A percentile compares a stretch with the other conserved stretches of the same genome.
Conservation (phyloP, 2,113 vertebrate species). For the Apistogramma diplotaenia region DNA sequence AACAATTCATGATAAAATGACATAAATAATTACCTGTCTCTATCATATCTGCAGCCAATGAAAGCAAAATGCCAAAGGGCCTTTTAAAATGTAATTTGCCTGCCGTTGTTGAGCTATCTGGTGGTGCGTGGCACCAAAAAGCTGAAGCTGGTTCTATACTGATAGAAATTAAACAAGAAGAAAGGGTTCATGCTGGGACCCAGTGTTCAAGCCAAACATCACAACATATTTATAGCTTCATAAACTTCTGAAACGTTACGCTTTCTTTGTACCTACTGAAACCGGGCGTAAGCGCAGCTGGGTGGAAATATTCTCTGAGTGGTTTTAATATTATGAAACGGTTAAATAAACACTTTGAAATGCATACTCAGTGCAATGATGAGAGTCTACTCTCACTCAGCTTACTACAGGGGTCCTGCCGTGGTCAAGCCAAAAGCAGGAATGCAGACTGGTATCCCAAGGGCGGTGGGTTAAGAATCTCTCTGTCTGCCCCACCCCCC, state of each 20-base stretch:
- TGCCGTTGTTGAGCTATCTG: background rate
- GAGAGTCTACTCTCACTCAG: background rate
- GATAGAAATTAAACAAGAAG: background rate
- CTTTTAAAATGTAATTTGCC: background rate
- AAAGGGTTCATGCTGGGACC: background rate
- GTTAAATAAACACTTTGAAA: slow-evolving; percentile 27
- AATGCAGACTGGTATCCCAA: slow-evolving; percentile 57
- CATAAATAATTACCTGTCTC: too few species aligned
- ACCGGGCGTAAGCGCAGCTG: background rate
- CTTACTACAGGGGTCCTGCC: slow-evolving; percentile 41
- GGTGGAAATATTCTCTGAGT: slow-evolving; percentile 6
- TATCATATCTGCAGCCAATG: background rate
- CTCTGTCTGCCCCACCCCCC: slow-evolving; percentile 15
- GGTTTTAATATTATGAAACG: slow-evolving; percentile 26
- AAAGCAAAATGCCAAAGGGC: background rate
- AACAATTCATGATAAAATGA: too few species aligned
- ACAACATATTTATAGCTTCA: background rate
- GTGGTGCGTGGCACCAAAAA: background rate
- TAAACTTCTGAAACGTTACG: slow-evolving; percentile 7
- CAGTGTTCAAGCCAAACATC: background rate
- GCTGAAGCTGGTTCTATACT: background rate
- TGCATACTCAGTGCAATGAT: slow-evolving; percentile 11
- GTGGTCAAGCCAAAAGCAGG: slow-evolving; percentile 49
- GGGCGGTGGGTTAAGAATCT: slow-evolving; percentile 53
- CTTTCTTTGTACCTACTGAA: slow-evolving; percentile 1